Evolutionary conservation across 2,797 vertebrate species (phyloP), one percentile per base, ranked within the genome.

Genomic region (Macropodus opercularis): DNA sequence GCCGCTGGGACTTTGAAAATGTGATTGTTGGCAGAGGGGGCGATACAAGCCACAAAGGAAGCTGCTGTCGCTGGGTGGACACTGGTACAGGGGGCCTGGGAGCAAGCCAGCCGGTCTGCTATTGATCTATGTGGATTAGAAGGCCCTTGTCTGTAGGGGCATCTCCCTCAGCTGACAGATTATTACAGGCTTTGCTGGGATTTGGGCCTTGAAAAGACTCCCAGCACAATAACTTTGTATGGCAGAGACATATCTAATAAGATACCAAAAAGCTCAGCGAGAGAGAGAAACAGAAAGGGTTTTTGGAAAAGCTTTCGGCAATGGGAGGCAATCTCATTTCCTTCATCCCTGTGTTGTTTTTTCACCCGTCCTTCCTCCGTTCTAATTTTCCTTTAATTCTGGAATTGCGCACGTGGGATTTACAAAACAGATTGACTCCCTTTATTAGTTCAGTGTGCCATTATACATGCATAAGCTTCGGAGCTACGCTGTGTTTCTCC

Each of bases 111-210:
- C 55, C 69, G 83, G 86, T 70, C 79, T 67, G 69, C 85, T 88
- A 92, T 92, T 91, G 91, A 93, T 92, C 92, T 83, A 40, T 81
- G 85, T 87, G 91, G 91, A 92, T 93, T 92, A 93, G 85, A 77
- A 87, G 72, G 68, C 72, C 72, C 85, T 91, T 92, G 89, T 92
- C 91, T 90, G 82, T 72, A 48, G 77, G 86, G 88, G 79, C 83
- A 92, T 91, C 89, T 90, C 81, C 83, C 82, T 90, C 86, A 80
- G 40, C 48, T 91, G 91, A 89, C 91, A 93, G 88, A 93, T 93
- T 93, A 93, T 92, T 91, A 87, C 71, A 77, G 75, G 86, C 82
- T 93, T 93, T 92, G 77, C 89, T 81, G 75, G 84, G 91, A 93
- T 92, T 91, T 91, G 54, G 80, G 72, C 82, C 76, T 87, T 77